phyloP scores from a whole-genome alignment of 2,888 invertebrate genomes.

The Linnaemya vulpina region DNA sequence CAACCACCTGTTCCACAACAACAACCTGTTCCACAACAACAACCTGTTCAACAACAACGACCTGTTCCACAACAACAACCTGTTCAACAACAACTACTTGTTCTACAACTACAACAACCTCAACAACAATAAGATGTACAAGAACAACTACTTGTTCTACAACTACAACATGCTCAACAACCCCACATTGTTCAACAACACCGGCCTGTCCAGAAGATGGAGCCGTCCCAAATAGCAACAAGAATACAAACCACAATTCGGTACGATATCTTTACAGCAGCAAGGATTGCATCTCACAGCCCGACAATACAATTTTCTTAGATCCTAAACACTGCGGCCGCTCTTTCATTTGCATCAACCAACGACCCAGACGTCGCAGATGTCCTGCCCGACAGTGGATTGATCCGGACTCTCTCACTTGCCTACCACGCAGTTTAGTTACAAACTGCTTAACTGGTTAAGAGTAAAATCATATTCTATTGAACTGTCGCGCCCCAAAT shows the following conservation, averaged over 20 bases:
- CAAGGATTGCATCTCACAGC: constrained; percentile 42
- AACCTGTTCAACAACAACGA: background rate
- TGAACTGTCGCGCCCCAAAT: background rate
- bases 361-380: background rate
- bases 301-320: constrained; percentile 41
- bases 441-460: constrained; percentile 33
- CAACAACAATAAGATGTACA: background rate
- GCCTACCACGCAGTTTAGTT: constrained; percentile 17
- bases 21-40: background rate
- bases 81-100: background rate
- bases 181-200: constrained; percentile 7
- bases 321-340: constrained; percentile 53
- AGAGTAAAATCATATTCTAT: constrained; percentile 7
- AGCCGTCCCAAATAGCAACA: background rate
- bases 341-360: constrained; percentile 41
- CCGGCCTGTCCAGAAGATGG: background rate
- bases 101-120: background rate
- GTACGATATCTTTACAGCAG: background rate
- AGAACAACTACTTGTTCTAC: constrained; percentile 3
- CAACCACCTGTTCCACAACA: background rate
- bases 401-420: constrained; percentile 24
- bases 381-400: constrained; percentile 22
- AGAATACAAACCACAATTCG: background rate
- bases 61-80: background rate
- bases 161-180: background rate